Conservation (phyloP, 2,888 invertebrate genomes). For the Cerceris ruficornis region DNA sequence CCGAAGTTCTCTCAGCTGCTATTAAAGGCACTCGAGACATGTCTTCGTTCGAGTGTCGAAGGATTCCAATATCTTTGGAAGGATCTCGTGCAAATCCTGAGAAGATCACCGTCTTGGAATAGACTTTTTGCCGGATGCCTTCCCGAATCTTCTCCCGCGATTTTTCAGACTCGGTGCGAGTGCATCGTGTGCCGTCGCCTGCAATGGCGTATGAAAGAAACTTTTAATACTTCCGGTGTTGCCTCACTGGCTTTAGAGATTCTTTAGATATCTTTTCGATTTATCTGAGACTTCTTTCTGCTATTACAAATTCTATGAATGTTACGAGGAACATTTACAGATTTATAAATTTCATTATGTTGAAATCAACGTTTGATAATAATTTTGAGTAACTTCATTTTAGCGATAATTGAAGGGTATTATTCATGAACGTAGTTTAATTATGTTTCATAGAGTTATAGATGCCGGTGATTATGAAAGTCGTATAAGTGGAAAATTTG, state of each 20-base stretch:
- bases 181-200: conserved; percentile 64
- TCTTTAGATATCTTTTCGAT: neutral
- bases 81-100: conserved; percentile 36
- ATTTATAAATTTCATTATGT: no score
- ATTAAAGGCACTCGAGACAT: conserved; percentile 72
- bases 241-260: neutral
- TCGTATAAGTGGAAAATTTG: no score
- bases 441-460: no score
- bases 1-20: conserved; percentile 33
- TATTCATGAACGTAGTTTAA: no score
- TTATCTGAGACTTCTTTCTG: no score
- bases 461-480: no score
- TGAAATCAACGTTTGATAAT: no score
- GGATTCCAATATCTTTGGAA: conserved; percentile 30
- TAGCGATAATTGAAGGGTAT: no score
- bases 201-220: conserved; percentile 27
- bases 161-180: conserved; percentile 52
- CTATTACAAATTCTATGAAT: no score
- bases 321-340: no score
- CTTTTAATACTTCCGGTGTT: neutral
- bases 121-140: conserved; percentile 57
- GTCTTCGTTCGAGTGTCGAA: conserved; percentile 17
- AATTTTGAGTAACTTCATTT: no score
- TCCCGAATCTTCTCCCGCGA: conserved; percentile 55
- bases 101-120: conserved; percentile 44